Evolutionary conservation across 2,888 invertebrate genomes (phyloP).

Genomic region (Sisyra terminalis): DNA sequence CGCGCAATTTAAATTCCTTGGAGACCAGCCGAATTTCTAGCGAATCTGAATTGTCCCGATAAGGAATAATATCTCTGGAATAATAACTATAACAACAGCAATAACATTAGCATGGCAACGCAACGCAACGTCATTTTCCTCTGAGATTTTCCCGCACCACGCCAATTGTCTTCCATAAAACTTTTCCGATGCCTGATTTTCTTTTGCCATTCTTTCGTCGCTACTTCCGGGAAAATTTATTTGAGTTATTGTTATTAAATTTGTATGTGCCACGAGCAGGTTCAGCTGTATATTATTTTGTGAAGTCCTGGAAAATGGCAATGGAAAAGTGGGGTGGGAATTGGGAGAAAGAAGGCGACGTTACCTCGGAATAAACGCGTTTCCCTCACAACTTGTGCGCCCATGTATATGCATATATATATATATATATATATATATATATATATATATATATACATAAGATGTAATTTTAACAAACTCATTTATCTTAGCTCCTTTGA

Average conservation of each 20-base stretch:
- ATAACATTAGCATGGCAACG: no score
- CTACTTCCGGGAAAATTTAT: no score
- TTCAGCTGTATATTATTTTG: no score
- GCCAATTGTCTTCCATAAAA: no score
- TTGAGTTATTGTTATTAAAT: no score
- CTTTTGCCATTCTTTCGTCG: no score
- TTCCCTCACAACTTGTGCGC: background rate
- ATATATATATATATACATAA: constrained; percentile 1
- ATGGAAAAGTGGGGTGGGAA: no score
- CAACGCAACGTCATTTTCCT: background rate
- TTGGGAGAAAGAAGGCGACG: no score
- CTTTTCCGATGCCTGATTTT: no score
- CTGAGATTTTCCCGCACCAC: background rate
- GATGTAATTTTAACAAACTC: constrained; percentile 8
- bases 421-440: background rate
- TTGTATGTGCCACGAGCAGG: no score
- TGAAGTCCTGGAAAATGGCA: no score
- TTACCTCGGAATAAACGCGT: background rate
- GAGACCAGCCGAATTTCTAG: constrained; percentile 2
- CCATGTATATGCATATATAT: background rate
- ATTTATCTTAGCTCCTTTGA: constrained; percentile 9
- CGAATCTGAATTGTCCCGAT: constrained; percentile 8
- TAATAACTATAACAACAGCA: constrained; percentile 1
- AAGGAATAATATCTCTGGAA: constrained; percentile 6
- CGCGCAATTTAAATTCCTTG: constrained; percentile 4